Evolutionary conservation across 2,113 vertebrate species (phyloP), one percentile per base, ranked within the genome.

Genomic region (Chlorodrepanis virens): DNA sequence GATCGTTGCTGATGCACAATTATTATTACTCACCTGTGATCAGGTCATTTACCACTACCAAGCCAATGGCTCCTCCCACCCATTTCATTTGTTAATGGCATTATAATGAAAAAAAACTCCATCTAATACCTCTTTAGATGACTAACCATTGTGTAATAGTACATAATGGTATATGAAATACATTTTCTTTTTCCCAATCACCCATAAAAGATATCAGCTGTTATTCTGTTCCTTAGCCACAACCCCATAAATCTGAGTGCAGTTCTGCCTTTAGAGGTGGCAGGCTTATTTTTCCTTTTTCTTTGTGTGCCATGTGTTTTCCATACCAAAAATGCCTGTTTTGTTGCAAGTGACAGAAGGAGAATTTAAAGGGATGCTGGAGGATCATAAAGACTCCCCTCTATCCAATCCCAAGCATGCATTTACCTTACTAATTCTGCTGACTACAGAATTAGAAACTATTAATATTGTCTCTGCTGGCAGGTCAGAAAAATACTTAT

Each of bases 371-470:
- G 83, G 96, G 94, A 92, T 93, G 83, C 85, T 90, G 69, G 72
- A 94, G 90, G 80, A 83, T 93, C 90, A 64, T 94, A 95, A 96
- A 96, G 88, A 68, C 90, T 87, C 44, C 54, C 10, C 29, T 83
- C 63, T 64, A 80, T 59, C 92, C 94, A 95, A 83, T 96, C 88
- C 88, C 70, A 50, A 53, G 72, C 83, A 81, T 27, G 61, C 74
- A 61, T 91, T 91, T 1, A 2, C 92, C 74, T 92, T 69, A 89
- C 86, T 94, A 92, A 92, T 96, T 95, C 93, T 93, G 96, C 94
- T 94, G 96, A 96, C 93, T 96, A 89, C 96, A 97, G 92, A 93
- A 94, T 94, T 96, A 96, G 95, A 93, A 97, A 95, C 93, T 96
- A 94, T 96, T 96, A 93, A 96, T 96, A 97, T 93, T 95, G 95